These are phyloP conservation scores for Cryptophagus acutangulus DNA, from an alignment of 2,888 invertebrate species.

Conservation along the genomic window DNA sequence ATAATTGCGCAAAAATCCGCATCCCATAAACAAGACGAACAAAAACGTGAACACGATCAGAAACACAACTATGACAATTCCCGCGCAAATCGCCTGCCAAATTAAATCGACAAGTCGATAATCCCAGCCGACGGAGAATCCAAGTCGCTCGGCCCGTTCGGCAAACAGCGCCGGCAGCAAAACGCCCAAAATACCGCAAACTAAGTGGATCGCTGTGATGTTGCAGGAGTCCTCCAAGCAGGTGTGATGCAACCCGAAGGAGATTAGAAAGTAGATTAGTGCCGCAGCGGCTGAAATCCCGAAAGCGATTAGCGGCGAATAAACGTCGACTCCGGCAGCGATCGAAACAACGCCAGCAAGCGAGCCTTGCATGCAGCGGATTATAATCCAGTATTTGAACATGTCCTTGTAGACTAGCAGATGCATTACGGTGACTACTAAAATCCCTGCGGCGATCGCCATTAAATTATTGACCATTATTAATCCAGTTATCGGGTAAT, in stretches of 20 bases:
- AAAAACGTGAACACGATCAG: too few relatives aligned
- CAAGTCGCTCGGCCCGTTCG: too few relatives aligned
- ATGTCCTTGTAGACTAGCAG: constrained; percentile 31
- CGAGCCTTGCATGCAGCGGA: constrained; percentile 41
- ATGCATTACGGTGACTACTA: constrained; percentile 23
- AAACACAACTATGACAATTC: too few relatives aligned
- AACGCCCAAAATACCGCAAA: constrained; percentile 27
- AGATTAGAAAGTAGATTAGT: constrained; percentile 33
- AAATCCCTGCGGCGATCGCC: constrained; percentile 26
- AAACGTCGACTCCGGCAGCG: constrained; percentile 39
- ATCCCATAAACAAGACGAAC: too few relatives aligned
- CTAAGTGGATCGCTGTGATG: constrained; percentile 37
- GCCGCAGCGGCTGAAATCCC: constrained; percentile 16
- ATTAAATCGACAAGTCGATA: too few relatives aligned
- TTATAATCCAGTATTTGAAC: constrained; percentile 42
- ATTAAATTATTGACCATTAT: constrained; percentile 25
- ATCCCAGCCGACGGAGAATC: too few relatives aligned
- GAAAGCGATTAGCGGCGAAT: constrained; percentile 33
- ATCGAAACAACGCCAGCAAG: constrained; percentile 40
- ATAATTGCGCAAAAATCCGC: too few relatives aligned
- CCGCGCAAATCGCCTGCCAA: too few relatives aligned
- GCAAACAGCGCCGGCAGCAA: too few relatives aligned
- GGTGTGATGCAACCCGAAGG: constrained; percentile 34
- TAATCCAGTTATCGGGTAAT: constrained; percentile 12
- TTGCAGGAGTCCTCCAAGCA: constrained; percentile 45